Evolutionary conservation across 2,888 invertebrate genomes (phyloP), one percentile per base, ranked within the genome.

Genomic region (Lamproptera curius): DNA sequence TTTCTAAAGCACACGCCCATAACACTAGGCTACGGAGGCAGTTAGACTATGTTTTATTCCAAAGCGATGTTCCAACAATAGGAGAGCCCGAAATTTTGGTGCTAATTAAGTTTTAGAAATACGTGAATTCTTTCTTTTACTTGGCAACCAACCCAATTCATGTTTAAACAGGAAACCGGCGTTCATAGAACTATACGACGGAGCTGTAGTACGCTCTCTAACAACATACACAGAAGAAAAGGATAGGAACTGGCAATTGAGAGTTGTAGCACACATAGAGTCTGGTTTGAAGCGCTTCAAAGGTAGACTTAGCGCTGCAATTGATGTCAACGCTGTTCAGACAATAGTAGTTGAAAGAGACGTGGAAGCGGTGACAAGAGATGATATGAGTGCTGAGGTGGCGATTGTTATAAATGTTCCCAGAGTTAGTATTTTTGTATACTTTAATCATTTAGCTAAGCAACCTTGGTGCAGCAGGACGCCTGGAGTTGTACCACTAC

Each of bases 91-190:
- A n/a, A n/a, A n/a, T n/a, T n/a, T n/a, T n/a, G n/a, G n/a, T n/a
- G n/a, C n/a, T n/a, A n/a, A n/a, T n/a, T n/a, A n/a, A n/a, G n/a
- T n/a, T n/a, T n/a, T n/a, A n/a, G n/a, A n/a, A n/a, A n/a, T n/a
- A n/a, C n/a, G n/a, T n/a, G n/a, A n/a, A n/a, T n/a, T n/a, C n/a
- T n/a, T n/a, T n/a, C n/a, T n/a, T n/a, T n/a, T n/a, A n/a, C n/a
- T n/a, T n/a, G n/a, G n/a, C n/a, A n/a, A n/a, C n/a, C n/a, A n/a
- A n/a, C n/a, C n/a, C n/a, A n/a, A n/a, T n/a, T n/a, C n/a, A n/a
- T n/a, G n/a, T n/a, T 15, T 36, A 81, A 82, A 46, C 67, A 92
- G 93, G 93, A 93, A 92, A 81, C 76, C 90, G 6, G 91, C 92
- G 0, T 87, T 82, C 49, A 73, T 95, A 31, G 91, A 93, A 70